Evolutionary conservation across 2,113 vertebrate genomes (phyloP).

Genomic region (Paramisgurnus dabryanus): DNA sequence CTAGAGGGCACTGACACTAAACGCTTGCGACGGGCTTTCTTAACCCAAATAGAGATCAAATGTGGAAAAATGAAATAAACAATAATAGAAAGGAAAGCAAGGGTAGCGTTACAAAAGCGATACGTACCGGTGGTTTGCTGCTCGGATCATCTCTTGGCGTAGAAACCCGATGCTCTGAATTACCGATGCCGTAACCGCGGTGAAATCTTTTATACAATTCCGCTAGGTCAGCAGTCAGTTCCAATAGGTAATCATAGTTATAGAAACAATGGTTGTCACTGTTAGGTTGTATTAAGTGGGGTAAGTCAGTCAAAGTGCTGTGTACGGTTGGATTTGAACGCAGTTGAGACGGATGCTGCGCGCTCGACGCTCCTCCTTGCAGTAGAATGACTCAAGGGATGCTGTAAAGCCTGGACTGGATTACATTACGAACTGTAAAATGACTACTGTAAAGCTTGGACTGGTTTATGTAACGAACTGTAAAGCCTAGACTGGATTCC

Average conservation of each 20-base stretch:
- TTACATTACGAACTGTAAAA: neutral
- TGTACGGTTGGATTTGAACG: conserved; percentile 69
- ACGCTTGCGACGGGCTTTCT: neutral
- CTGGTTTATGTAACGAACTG: too few relatives aligned
- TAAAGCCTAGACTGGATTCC: too few relatives aligned
- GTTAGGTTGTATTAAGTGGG: conserved; percentile 36
- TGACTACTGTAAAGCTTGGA: too few relatives aligned
- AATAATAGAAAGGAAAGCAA: neutral
- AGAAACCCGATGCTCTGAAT: conserved; percentile 70
- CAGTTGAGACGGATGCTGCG: conserved; percentile 69
- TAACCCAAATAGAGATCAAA: neutral
- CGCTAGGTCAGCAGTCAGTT: conserved; percentile 47
- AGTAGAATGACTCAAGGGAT: conserved; percentile 68
- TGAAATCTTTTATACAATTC: conserved; percentile 19
- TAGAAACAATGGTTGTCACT: neutral
- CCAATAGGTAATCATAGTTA: conserved; percentile 27
- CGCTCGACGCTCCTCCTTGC: conserved; percentile 75
- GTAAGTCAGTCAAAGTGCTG: conserved; percentile 67
- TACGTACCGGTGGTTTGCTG: conserved; percentile 69
- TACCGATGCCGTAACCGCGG: conserved; percentile 47
- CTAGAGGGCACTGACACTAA: neutral
- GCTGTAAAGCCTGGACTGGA: conserved; percentile 69
- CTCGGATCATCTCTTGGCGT: conserved; percentile 73
- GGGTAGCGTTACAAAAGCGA: neutral
- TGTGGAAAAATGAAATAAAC: neutral